Conservation (phyloP, 2,888 invertebrate genomes). For the Sipha maydis region DNA sequence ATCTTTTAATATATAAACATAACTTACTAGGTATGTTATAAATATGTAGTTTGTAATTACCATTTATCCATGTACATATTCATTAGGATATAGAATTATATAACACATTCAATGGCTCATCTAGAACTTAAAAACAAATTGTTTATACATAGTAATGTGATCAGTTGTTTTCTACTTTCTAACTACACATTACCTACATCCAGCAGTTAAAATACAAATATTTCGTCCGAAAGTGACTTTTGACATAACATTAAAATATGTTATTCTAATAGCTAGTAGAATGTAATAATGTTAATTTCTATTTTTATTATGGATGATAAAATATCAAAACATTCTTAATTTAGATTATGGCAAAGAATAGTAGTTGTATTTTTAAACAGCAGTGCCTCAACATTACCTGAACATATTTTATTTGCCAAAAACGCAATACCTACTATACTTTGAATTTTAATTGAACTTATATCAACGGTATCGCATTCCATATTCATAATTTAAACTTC, state of each 20-base stretch:
- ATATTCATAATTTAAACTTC: background rate
- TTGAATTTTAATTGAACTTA: background rate
- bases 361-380: constrained; percentile 43
- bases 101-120: background rate
- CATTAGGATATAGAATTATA: background rate
- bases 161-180: constrained; percentile 4
- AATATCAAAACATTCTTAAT: constrained; percentile 48
- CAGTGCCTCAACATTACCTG: constrained; percentile 27
- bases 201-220: constrained; percentile 1
- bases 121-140: background rate
- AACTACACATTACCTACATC: background rate
- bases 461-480: background rate
- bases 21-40: background rate
- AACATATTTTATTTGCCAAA: constrained; percentile 6
- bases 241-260: background rate
- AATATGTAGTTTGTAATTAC: background rate
- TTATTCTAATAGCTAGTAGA: background rate
- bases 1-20: background rate
- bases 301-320: constrained; percentile 46
- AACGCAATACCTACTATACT: background rate
- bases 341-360: constrained; percentile 49
- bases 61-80: background rate
- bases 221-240: constrained; percentile 15
- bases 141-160: background rate
- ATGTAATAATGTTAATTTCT: constrained; percentile 40